These are phyloP conservation scores for Zaprionus taronus DNA, from an alignment of 1,140 invertebrate species.

Conservation along the genomic window DNA sequence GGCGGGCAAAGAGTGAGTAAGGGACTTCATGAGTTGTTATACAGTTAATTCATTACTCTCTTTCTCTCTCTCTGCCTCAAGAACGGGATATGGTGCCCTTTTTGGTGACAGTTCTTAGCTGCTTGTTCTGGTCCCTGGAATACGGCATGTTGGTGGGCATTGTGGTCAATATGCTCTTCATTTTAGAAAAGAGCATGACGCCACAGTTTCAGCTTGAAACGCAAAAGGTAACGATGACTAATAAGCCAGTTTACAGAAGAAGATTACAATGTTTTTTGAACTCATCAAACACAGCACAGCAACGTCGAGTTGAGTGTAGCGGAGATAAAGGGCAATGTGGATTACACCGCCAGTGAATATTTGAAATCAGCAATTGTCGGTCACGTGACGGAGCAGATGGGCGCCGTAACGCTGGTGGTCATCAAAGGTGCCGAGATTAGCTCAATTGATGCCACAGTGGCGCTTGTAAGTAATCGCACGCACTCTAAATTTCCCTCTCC, in stretches of 20 bases:
- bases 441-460: conserved; percentile 88
- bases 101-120: conserved; percentile 89
- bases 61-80: conserved; percentile 84
- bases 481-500: background rate
- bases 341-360: conserved; percentile 77
- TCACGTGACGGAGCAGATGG: conserved; percentile 45
- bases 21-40: background rate
- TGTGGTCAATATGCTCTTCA: conserved; percentile 89
- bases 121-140: conserved; percentile 91
- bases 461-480: conserved; percentile 84
- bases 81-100: conserved; percentile 92
- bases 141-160: conserved; percentile 93
- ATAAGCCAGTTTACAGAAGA: background rate
- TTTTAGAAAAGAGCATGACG: conserved; percentile 92
- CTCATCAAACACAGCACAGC: conserved; percentile 47
- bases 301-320: conserved; percentile 53
- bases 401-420: conserved; percentile 84
- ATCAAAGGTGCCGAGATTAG: conserved; percentile 87
- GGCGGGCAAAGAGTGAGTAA: conserved; percentile 92
- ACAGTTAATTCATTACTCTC: background rate
- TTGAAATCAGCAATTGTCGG: conserved; percentile 69
- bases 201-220: conserved; percentile 88
- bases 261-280: background rate
- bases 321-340: conserved; percentile 68
- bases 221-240: conserved; percentile 85